Evolutionary conservation across 1,140 invertebrate species (phyloP).

Genomic region (Cyclina sinensis): DNA sequence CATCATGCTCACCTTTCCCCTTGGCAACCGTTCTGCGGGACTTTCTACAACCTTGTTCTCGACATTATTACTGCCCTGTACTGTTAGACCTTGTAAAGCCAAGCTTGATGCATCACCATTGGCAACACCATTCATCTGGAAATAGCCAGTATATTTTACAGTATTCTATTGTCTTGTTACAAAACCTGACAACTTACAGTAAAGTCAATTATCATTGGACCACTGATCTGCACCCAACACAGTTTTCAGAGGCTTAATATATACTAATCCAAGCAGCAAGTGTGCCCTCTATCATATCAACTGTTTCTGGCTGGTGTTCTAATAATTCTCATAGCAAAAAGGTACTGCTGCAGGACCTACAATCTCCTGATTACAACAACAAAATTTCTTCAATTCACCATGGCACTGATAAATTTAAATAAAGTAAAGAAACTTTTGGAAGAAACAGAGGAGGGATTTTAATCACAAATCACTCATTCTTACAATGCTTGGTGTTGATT

Average conservation of each 20-base stretch:
- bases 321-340: too few relatives aligned
- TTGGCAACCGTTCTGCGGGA: conserved; percentile 69
- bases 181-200: neutral
- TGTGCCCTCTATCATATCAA: too few relatives aligned
- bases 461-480: too few relatives aligned
- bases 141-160: neutral
- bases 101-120: conserved; percentile 77
- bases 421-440: too few relatives aligned
- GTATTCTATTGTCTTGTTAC: neutral
- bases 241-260: too few relatives aligned
- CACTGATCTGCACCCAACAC: neutral
- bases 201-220: neutral
- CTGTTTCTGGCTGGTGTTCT: too few relatives aligned
- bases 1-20: conserved; percentile 66
- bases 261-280: too few relatives aligned
- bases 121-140: conserved; percentile 73
- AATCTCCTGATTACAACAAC: too few relatives aligned
- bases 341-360: too few relatives aligned
- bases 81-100: conserved; percentile 80
- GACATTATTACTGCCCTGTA: conserved; percentile 75
- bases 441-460: too few relatives aligned
- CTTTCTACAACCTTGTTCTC: conserved; percentile 74
- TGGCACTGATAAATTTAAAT: too few relatives aligned
- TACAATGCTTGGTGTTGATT: conserved; percentile 57
- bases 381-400: too few relatives aligned